A percentile compares a stretch with the other conserved stretches of the same genome.
Evolutionary conservation across 2,113 vertebrate genomes (phyloP).

Genomic region (Sinocyclocheilus anophthalmus): DNA sequence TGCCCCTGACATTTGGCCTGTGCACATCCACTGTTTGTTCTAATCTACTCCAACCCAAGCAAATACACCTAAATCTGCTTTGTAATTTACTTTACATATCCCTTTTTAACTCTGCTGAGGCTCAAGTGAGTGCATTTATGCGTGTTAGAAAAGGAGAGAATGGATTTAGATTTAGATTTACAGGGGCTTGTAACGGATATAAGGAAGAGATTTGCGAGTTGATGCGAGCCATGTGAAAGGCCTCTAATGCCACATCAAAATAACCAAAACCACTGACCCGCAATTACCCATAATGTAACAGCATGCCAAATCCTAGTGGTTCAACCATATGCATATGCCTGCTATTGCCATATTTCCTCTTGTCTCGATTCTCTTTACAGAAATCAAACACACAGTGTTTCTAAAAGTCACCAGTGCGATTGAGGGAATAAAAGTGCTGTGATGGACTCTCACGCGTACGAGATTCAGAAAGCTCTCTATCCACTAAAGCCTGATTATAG

Average conservation of each 20-base stretch:
- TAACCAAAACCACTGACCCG: conserved; percentile 18
- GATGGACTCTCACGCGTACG: background rate
- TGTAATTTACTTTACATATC: conserved; percentile 38
- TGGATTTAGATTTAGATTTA: conserved; percentile 11
- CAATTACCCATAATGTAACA: conserved; percentile 39
- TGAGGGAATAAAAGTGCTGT: background rate
- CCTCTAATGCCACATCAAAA: conserved; percentile 21
- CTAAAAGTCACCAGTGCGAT: background rate
- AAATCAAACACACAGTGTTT: background rate
- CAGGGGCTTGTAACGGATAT: conserved; percentile 15
- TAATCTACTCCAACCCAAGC: conserved; percentile 34
- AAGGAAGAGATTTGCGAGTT: conserved; percentile 21
- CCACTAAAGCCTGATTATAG: conserved; percentile 30
- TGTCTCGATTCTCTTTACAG: background rate
- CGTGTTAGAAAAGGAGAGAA: background rate
- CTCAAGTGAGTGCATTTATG: background rate
- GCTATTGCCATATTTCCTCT: conserved; percentile 1
- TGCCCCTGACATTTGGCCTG: background rate
- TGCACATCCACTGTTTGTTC: conserved; percentile 17
- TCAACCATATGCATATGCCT: background rate
- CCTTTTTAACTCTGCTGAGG: conserved; percentile 34
- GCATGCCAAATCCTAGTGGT: background rate
- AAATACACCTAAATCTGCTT: conserved; percentile 51
- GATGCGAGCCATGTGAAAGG: conserved; percentile 14
- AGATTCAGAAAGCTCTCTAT: conserved; percentile 27